These are phyloP conservation scores for Macrochelys suwanniensis DNA, from an alignment of 2,797 vertebrate species.

Conservation along the genomic window DNA sequence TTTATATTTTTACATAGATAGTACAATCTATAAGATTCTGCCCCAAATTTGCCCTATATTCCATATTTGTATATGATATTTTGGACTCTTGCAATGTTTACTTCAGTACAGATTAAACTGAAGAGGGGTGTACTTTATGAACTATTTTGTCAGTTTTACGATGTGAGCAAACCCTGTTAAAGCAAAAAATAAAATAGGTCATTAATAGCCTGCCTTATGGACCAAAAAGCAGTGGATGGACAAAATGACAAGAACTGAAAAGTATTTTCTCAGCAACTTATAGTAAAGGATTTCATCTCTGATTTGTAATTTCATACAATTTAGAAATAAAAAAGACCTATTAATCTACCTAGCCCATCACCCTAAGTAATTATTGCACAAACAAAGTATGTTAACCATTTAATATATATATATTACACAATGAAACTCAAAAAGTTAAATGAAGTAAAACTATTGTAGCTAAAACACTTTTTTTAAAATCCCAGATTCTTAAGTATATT, in stretches of 20 bases:
- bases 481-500: not conserved
- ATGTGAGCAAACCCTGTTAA: constrained; percentile 12
- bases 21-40: not conserved
- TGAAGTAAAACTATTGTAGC: not conserved
- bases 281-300: not conserved
- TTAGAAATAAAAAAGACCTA: not conserved
- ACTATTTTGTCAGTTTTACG: constrained; percentile 19
- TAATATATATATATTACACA: not conserved
- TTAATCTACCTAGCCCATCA: not conserved
- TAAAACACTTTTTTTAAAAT: not conserved
- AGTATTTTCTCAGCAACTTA: not conserved
- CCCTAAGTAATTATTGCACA: not conserved
- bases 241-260: not conserved
- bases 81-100: not conserved
- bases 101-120: not conserved
- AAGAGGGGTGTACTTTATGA: not conserved
- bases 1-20: not conserved
- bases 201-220: constrained; percentile 19
- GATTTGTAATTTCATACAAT: not conserved
- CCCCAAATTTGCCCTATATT: not conserved
- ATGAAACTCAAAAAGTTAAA: not conserved
- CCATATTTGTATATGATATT: accelerated
- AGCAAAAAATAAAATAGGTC: not conserved
- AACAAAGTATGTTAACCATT: not conserved
- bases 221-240: not conserved